A percentile compares a stretch with the other conserved stretches of the same genome.
Evolutionary conservation across 2,113 vertebrate genomes (phyloP).

Genomic region (Tenebrosternarchus preto): DNA sequence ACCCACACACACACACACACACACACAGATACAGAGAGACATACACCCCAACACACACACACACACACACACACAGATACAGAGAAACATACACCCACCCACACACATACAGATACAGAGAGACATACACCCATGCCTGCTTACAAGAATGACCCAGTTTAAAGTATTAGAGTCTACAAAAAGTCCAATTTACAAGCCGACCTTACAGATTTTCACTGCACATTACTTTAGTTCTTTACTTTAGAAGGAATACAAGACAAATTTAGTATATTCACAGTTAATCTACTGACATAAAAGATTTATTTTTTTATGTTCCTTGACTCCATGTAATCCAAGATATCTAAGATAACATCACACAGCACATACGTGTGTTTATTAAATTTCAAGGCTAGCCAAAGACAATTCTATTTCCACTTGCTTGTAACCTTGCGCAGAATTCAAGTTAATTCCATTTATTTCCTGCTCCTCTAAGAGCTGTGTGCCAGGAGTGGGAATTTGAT

Average conservation of each 20-base stretch:
- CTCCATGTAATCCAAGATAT: no score
- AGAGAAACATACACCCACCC: not conserved
- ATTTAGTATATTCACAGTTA: no score
- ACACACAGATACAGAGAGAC: not conserved
- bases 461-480: not conserved
- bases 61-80: not conserved
- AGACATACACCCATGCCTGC: not conserved
- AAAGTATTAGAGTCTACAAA: not conserved
- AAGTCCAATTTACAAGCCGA: no score
- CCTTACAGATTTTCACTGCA: no score
- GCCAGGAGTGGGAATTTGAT: not conserved
- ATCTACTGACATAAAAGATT: no score
- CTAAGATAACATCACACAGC: not conserved
- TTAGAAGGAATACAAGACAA: no score
- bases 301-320: no score
- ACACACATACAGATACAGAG: not conserved
- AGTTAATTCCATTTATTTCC: not conserved
- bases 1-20: constrained; percentile 12
- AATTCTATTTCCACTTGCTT: not conserved
- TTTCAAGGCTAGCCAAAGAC: constrained; percentile 1
- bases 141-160: not conserved
- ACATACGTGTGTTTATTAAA: not conserved
- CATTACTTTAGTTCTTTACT: no score
- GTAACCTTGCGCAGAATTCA: not conserved
- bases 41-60: not conserved